Evolutionary conservation across 2,797 vertebrate species (phyloP), one percentile per base, ranked within the genome.

Genomic region (Luscinia megarhynchos): DNA sequence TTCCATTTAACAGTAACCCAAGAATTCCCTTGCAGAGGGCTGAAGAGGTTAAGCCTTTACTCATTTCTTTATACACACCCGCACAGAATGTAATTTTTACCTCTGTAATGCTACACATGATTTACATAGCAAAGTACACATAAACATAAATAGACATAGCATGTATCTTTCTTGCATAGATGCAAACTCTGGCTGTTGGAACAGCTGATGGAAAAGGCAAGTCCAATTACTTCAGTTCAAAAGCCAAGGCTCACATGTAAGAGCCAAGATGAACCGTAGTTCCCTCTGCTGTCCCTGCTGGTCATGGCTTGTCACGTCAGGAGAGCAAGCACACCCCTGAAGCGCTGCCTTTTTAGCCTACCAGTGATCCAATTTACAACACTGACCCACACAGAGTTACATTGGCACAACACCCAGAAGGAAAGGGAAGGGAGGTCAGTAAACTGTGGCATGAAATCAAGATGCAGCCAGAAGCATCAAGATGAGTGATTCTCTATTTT

Each of bases 21-120:
- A 84, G 64, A 96, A 95, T 96, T 95, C 68, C 84, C 77, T 87
- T 62, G 30, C 53, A 95, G 88, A 93, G 26, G 54, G 70, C n/a
- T 82, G 66, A 93, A 55, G 61, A 81, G 40, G 32, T 67, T 80
- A 91, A 88, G 61, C 29, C 73, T 94, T 84, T 57, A 59, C 77
- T 15, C 22, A 0, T 54, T 85, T 57, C 78, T 50, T 41, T 51
- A 32, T 3, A 36, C 3, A 30, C 11, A 59, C 10, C 24, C 9
- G 12, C 17, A 76, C 6, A 64, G 14, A 73, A 84, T 23, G 3
- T 15, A 70, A 46, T 74, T 84, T 86, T 70, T 79, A 81, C 29
- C 36, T 55, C 43, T 62, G 36, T 15, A 77, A 79, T 27, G 11
- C 8, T 76, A 82, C 64, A 64, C 55, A 51, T 15, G 45, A 67